phyloP scores from a whole-genome alignment of 2,888 invertebrate species.

The Dyspetes luteomarginatus region DNA sequence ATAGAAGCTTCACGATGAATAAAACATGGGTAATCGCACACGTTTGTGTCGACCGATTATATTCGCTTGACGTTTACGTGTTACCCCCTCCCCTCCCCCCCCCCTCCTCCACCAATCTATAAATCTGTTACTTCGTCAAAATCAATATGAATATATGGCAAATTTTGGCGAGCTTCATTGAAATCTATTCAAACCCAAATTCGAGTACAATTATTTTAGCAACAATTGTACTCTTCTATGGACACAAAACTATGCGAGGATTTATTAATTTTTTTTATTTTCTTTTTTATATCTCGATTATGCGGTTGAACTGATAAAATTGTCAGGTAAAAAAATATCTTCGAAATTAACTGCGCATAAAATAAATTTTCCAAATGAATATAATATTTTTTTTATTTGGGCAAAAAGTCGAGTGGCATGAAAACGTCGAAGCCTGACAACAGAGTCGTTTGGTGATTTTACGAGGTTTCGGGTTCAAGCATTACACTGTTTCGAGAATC shows the following conservation, averaged over 20 bases:
- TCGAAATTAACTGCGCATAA: no score
- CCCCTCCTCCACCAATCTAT: no score
- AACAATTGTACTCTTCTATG: not conserved
- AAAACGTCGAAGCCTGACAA: conserved; percentile 29
- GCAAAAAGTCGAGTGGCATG: not conserved
- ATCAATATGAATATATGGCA: conserved; percentile 52
- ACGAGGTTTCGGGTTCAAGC: conserved; percentile 35
- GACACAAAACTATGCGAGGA: not conserved
- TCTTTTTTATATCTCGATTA: not conserved
- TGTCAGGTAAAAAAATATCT: no score
- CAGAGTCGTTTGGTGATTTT: conserved; percentile 42
- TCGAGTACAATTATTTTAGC: conserved; percentile 25
- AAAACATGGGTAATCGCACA: conserved; percentile 74
- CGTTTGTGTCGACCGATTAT: conserved; percentile 45
- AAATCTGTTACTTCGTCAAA: conserved; percentile 32
- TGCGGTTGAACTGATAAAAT: not conserved
- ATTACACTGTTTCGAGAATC: conserved; percentile 29
- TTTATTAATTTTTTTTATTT: not conserved
- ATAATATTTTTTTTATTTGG: not conserved
- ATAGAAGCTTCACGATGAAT: conserved; percentile 71
- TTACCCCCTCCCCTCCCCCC: no score
- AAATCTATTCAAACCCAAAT: conserved; percentile 39
- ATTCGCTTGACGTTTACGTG: conserved; percentile 43
- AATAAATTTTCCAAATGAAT: not conserved
- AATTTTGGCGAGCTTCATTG: conserved; percentile 39